A percentile compares a stretch with the other conserved stretches of the same genome.
Conservation (phyloP, 1,140 invertebrate species). For the Hypothenemus hampei region DNA sequence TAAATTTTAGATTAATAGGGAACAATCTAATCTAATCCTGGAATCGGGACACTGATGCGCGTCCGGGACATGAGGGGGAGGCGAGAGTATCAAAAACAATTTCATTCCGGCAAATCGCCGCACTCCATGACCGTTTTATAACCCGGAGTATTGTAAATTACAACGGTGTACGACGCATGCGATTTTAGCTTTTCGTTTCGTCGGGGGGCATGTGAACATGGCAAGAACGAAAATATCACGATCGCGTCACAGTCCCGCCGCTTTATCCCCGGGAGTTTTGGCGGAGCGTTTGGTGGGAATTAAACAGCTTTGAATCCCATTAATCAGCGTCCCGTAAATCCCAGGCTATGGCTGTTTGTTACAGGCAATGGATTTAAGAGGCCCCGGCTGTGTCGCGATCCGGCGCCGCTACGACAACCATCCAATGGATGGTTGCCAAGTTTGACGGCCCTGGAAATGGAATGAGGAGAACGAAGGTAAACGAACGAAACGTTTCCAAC, state of each 20-base stretch:
- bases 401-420: constrained; percentile 9
- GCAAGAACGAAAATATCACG: background rate
- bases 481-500: too few relatives aligned
- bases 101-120: constrained; percentile 36
- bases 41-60: too few relatives aligned
- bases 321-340: constrained; percentile 46
- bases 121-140: constrained; percentile 40
- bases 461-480: too few relatives aligned
- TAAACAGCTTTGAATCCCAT: constrained; percentile 46
- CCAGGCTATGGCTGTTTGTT: constrained; percentile 45
- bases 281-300: constrained; percentile 47
- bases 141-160: constrained; percentile 43
- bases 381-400: constrained; percentile 18
- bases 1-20: constrained; percentile 29
- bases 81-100: constrained; percentile 44
- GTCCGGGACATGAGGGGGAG: too few relatives aligned
- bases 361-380: constrained; percentile 31
- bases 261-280: constrained; percentile 43
- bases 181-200: constrained; percentile 34
- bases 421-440: constrained; percentile 9
- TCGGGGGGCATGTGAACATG: constrained; percentile 30
- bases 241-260: constrained; percentile 31
- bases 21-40: background rate
- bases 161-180: constrained; percentile 41
- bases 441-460: constrained; percentile 16